Evolutionary conservation across 2,113 vertebrate genomes (phyloP), one percentile per base, ranked within the genome.

Genomic region (human): DNA sequence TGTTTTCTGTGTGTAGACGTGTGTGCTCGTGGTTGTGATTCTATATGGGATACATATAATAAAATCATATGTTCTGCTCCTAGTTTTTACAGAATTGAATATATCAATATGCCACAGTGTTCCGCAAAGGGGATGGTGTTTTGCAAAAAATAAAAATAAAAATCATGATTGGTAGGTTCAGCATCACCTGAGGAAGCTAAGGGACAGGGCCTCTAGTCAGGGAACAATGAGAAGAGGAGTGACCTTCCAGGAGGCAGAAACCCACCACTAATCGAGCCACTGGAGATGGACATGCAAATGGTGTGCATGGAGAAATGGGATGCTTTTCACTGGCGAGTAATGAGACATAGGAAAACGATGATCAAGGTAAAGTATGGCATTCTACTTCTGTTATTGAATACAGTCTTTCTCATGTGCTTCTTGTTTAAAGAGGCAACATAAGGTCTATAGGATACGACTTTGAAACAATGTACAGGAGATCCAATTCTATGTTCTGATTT

Each of bases 251-350:
- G 38, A 48, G 11, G 7, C 68, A 82, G 57, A 40, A 11, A 18
- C 7, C 6, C 30, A 14, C 8, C 6, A 12, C 13, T 35, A 17
- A 6, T 52, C 22, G 17, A 38, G 38, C 22, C 5, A 1, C 6
- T 45, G 40, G 11, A 55, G 16, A 5, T 25, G 43, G 12, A 23
- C 55, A 6, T 9, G 2, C 17, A 13, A 3, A 6, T 7, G 14
- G 14, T 5, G 22, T 70, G 20, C 8, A 1, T n/a, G 7, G 20
- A 50, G 20, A 35, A 45, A 22, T 3, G n/a, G 4, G 18, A 23
- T 85, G 4, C 40, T 61, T 55, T 61, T 64, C 79, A 22, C 9
- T 14, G 35, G 35, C 50, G n/a, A 75, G 3, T 18, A 17, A 45
- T 64, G 48, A 57, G 81, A 38, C 43, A 38, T 9, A n/a, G 35